These are phyloP conservation scores for Cyprinodon brontotheroides DNA, from an alignment of 2,113 vertebrate species.

Conservation along the genomic window DNA sequence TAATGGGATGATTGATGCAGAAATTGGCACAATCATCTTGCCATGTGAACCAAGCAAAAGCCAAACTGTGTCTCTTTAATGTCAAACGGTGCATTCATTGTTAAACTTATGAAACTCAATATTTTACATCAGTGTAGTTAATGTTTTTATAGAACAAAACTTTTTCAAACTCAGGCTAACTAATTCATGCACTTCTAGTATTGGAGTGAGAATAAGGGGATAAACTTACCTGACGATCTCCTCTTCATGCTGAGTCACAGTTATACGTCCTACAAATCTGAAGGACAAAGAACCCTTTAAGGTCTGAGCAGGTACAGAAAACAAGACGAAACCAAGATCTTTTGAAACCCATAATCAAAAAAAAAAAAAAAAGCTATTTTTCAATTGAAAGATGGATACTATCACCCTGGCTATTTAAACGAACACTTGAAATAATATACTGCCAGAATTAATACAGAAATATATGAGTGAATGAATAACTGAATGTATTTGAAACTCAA, in stretches of 20 bases:
- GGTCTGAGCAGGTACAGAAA: neutral
- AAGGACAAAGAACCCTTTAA: slow-evolving; percentile 29
- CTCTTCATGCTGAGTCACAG: slow-evolving; percentile 87
- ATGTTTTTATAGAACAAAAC: neutral
- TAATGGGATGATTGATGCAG: too few species aligned
- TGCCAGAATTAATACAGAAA: too few species aligned
- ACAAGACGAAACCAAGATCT: neutral
- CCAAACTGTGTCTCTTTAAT: neutral
- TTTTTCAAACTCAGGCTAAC: neutral
- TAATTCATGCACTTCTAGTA: slow-evolving; percentile 7
- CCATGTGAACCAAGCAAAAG: too few species aligned
- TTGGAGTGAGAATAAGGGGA: neutral
- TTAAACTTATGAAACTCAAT: neutral
- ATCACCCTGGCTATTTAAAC: too few species aligned
- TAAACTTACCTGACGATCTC: slow-evolving; percentile 92
- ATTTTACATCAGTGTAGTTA: neutral
- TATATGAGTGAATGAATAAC: too few species aligned
- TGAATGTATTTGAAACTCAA: too few species aligned
- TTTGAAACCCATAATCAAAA: neutral
- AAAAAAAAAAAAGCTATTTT: neutral
- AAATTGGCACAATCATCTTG: too few species aligned
- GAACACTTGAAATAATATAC: too few species aligned
- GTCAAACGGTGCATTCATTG: neutral
- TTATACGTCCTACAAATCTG: slow-evolving; percentile 96
- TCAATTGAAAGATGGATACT: neutral